Percentiles rank a stretch among this genome's conserved stretches.
phyloP scores from a whole-genome alignment of 2,113 vertebrate genomes.

The Caretta caretta region DNA sequence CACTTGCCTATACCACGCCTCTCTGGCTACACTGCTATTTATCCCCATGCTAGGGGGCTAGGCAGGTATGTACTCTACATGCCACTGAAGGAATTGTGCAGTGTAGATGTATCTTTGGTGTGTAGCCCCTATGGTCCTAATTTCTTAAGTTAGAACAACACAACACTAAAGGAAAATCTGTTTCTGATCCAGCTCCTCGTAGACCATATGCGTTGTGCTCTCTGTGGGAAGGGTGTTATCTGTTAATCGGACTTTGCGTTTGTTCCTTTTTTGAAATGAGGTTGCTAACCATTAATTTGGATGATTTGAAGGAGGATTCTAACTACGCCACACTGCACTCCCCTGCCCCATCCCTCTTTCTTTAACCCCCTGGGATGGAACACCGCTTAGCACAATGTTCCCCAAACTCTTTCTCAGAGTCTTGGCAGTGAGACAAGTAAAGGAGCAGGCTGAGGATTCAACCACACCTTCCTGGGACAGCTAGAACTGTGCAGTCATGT shows the following conservation, averaged over 20 bases:
- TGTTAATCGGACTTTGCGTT: neutral
- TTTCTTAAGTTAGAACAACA: neutral
- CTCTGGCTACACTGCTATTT: neutral
- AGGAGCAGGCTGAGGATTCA: conserved; percentile 56
- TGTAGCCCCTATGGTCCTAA: fast-evolving
- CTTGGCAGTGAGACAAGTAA: conserved; percentile 70
- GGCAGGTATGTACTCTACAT: too few species aligned
- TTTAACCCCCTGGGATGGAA: conserved; percentile 41
- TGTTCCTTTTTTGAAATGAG: conserved; percentile 7
- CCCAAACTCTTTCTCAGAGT: conserved; percentile 60
- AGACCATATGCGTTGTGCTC: neutral
- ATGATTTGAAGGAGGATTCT: conserved; percentile 26
- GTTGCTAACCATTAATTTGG: neutral
- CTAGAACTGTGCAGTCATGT: neutral
- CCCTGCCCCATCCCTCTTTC: conserved; percentile 27
- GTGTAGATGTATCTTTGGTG: too few species aligned
- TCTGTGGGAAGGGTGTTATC: neutral
- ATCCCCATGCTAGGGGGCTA: neutral
- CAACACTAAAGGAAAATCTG: neutral
- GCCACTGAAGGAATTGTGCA: too few species aligned
- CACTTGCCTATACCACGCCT: neutral
- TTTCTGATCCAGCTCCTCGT: neutral
- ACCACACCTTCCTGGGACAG: conserved; percentile 68
- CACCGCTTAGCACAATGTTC: conserved; percentile 60
- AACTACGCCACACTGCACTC: neutral